Evolutionary conservation across 2,113 vertebrate genomes (phyloP).

Genomic region (Chinchilla lanigera): DNA sequence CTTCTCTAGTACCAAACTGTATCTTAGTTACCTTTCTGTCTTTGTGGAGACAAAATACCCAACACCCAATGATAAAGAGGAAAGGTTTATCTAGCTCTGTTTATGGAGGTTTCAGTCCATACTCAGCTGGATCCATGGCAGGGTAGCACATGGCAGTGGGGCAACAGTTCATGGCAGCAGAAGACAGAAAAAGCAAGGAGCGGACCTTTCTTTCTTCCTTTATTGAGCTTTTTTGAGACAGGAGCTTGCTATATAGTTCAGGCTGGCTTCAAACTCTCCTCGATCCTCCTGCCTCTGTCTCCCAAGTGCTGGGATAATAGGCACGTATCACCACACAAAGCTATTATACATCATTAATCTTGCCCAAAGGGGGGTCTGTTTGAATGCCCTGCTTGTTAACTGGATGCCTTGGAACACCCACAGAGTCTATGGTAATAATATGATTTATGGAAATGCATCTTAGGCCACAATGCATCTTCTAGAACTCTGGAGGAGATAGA

Average conservation of each 20-base stretch:
- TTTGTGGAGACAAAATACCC: too few relatives aligned
- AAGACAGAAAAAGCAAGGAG: not conserved
- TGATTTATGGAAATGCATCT: not conserved
- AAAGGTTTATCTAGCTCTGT: not conserved
- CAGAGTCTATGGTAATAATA: not conserved
- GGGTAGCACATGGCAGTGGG: not conserved
- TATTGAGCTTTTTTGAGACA: too few relatives aligned
- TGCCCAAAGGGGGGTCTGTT: not conserved
- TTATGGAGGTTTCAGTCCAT: not conserved
- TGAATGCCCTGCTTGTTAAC: not conserved
- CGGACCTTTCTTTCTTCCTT: too few relatives aligned
- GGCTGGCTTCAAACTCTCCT: not conserved
- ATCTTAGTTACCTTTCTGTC: too few relatives aligned
- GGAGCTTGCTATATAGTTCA: not conserved
- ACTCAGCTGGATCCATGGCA: not conserved
- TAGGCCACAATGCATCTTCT: not conserved
- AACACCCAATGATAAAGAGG: not conserved
- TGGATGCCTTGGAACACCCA: not conserved
- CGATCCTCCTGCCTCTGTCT: too few relatives aligned
- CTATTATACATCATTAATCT: not conserved
- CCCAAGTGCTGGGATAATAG: too few relatives aligned
- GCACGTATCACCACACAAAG: too few relatives aligned
- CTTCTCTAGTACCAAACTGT: too few relatives aligned
- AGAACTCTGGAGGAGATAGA: not conserved
- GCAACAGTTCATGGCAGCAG: not conserved